phyloP scores from a whole-genome alignment of 2,113 vertebrate genomes.

The Xyliphius kryptos region DNA sequence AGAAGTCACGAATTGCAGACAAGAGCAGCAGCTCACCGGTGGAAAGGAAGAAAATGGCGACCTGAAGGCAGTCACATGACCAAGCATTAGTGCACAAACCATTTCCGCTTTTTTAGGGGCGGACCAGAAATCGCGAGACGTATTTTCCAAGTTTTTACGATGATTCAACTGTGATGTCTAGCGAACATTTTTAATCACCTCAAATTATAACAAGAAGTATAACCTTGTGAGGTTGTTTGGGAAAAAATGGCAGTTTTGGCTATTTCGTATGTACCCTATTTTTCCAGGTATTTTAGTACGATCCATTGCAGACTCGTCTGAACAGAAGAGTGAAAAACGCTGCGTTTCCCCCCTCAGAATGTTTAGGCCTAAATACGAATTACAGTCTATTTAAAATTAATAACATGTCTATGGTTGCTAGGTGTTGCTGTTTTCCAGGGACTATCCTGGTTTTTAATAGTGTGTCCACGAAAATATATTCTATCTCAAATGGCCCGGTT shows the following conservation, averaged over 20 bases:
- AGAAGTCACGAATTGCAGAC: constrained; percentile 20
- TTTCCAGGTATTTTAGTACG: constrained; percentile 27
- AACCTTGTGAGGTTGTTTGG: not conserved
- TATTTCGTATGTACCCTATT: not conserved
- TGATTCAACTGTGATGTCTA: not conserved
- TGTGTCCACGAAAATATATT: too few relatives aligned
- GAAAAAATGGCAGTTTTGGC: not conserved
- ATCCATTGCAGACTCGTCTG: constrained; percentile 44
- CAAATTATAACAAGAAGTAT: not conserved
- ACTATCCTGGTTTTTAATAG: too few relatives aligned
- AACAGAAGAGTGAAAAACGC: too few relatives aligned
- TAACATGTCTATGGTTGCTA: too few relatives aligned
- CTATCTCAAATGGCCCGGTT: too few relatives aligned
- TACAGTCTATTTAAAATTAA: too few relatives aligned
- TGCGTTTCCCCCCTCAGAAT: too few relatives aligned
- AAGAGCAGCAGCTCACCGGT: constrained; percentile 47
- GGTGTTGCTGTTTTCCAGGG: too few relatives aligned
- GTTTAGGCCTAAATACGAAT: too few relatives aligned
- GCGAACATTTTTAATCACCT: not conserved
- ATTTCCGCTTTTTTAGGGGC: constrained; percentile 41
- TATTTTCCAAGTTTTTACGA: constrained; percentile 19
- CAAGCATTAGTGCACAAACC: constrained; percentile 44
- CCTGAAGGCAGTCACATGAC: constrained; percentile 66
- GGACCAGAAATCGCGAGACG: not conserved
- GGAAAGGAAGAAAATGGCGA: constrained; percentile 73